These are phyloP conservation scores for Argopecten irradians DNA, from an alignment of 1,140 invertebrate species.

Conservation along the genomic window DNA sequence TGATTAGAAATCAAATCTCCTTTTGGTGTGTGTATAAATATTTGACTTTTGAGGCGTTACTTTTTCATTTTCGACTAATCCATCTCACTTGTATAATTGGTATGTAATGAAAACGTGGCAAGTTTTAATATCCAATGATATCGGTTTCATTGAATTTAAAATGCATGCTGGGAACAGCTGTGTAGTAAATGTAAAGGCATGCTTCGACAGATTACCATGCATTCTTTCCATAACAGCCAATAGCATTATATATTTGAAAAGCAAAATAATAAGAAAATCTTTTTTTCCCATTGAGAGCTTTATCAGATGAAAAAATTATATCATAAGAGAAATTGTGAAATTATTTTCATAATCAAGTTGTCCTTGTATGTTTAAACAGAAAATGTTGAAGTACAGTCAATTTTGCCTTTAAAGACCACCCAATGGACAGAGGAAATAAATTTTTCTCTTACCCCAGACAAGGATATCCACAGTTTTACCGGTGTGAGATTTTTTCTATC, in stretches of 20 bases:
- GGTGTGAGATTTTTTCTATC: no score
- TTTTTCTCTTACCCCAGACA: no score
- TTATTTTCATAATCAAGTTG: no score
- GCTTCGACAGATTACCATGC: not conserved
- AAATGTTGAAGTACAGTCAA: no score
- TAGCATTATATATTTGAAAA: not conserved
- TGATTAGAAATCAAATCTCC: slow-evolving; percentile 8
- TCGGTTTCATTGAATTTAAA: no score
- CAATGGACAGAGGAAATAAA: no score
- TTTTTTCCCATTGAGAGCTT: not conserved
- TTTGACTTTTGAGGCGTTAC: not conserved
- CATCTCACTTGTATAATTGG: not conserved
- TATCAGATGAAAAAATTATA: not conserved
- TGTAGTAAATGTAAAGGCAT: not conserved
- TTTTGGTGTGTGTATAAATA: not conserved
- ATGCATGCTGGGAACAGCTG: not conserved
- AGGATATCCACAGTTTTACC: no score
- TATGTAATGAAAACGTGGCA: not conserved
- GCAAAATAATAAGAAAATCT: not conserved
- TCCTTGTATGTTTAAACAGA: no score
- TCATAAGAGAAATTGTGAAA: no score
- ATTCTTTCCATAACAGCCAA: not conserved
- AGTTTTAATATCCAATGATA: not conserved
- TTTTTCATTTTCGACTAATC: not conserved
- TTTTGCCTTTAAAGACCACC: no score